These are phyloP conservation scores for Babyrousa celebensis DNA, from an alignment of 2,797 vertebrate genomes.

Conservation along the genomic window DNA sequence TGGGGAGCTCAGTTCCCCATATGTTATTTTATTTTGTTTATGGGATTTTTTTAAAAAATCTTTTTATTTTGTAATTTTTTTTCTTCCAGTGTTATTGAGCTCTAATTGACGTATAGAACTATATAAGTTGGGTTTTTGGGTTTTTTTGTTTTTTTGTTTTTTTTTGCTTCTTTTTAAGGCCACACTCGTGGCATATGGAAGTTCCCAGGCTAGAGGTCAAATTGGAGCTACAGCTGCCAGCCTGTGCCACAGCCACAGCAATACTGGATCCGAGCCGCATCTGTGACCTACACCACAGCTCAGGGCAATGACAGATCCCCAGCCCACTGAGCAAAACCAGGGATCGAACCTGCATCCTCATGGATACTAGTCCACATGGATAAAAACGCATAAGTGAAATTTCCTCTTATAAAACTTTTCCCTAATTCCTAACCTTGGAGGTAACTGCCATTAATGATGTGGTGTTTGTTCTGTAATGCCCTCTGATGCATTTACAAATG, in stretches of 20 bases:
- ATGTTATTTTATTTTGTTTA: neutral
- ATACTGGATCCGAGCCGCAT: too few species aligned
- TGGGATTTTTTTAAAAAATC: neutral
- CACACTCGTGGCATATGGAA: too few species aligned
- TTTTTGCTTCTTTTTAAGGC: too few species aligned
- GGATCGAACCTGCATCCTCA: too few species aligned
- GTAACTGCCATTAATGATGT: neutral
- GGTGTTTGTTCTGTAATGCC: neutral
- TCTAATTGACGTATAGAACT: neutral
- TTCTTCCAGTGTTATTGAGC: neutral
- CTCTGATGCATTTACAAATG: neutral
- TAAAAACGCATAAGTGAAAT: constrained; percentile 53
- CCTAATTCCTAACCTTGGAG: neutral
- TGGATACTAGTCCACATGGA: neutral
- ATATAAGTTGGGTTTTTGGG: neutral
- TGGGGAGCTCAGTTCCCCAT: neutral
- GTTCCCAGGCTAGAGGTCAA: too few species aligned
- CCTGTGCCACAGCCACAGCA: too few species aligned
- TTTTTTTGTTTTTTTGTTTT: too few species aligned
- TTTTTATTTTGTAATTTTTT: neutral
- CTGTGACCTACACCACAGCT: too few species aligned
- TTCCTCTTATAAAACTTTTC: neutral
- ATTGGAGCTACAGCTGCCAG: too few species aligned
- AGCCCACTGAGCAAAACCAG: too few species aligned
- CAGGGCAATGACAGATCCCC: too few species aligned